phyloP scores from a whole-genome alignment of 2,888 invertebrate genomes.

The Scaptomyza caliginosa region DNA sequence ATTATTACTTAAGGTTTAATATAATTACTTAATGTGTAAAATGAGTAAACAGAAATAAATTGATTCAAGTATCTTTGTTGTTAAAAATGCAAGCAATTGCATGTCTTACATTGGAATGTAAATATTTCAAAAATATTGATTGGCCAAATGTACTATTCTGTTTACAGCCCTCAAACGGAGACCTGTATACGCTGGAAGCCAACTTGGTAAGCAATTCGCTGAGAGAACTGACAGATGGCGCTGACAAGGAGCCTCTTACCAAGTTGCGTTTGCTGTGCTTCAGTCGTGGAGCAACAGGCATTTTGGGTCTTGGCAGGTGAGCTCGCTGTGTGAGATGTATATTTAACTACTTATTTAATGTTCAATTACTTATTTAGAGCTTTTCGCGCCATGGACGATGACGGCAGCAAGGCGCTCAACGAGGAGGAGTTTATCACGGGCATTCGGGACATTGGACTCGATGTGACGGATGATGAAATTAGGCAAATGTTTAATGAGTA shows the following conservation, averaged over 20 bases:
- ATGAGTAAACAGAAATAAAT: background rate
- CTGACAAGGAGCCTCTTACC: constrained; percentile 90
- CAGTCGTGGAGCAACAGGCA: constrained; percentile 93
- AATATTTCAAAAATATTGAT: constrained; percentile 35
- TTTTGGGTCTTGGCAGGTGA: constrained; percentile 93
- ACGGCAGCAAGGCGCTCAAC: constrained; percentile 93
- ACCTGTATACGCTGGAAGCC: constrained; percentile 87
- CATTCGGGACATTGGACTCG: constrained; percentile 91
- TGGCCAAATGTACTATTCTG: constrained; percentile 13
- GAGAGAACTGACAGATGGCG: constrained; percentile 87
- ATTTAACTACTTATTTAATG: constrained; percentile 35
- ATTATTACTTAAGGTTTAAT: background rate
- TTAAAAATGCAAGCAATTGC: background rate
- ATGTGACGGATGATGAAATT: constrained; percentile 86
- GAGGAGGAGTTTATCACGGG: constrained; percentile 93
- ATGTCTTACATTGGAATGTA: background rate
- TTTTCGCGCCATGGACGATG: constrained; percentile 97
- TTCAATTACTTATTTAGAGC: constrained; percentile 85
- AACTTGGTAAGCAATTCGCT: constrained; percentile 92
- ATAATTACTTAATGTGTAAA: fast-evolving
- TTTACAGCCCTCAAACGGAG: constrained; percentile 59
- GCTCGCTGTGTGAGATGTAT: background rate
- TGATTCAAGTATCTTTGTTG: background rate
- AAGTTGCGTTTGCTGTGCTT: constrained; percentile 93
- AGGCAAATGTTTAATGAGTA: constrained; percentile 82